Conservation (phyloP, 2,888 invertebrate species). For the Cantharis lateralis region DNA sequence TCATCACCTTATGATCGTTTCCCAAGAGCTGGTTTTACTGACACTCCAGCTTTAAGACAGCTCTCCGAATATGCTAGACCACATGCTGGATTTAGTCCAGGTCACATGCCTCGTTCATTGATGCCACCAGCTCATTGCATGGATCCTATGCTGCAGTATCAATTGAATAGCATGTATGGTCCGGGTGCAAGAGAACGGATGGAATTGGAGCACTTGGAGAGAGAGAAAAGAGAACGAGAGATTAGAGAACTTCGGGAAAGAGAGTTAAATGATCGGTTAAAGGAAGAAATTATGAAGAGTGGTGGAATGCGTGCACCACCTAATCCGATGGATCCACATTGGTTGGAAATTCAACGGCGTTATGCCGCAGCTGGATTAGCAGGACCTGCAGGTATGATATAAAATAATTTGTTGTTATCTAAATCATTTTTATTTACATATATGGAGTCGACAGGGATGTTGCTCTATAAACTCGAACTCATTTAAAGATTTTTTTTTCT, state of each 20-base stretch:
- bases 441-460: neutral
- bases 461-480: neutral
- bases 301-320: constrained; percentile 54
- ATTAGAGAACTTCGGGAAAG: constrained; percentile 80
- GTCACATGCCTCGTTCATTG: constrained; percentile 50
- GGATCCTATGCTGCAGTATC: constrained; percentile 85
- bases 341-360: constrained; percentile 89
- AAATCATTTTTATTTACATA: neutral
- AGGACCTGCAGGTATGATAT: constrained; percentile 46
- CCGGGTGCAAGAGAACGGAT: constrained; percentile 69
- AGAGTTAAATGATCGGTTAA: constrained; percentile 82
- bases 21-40: constrained; percentile 70
- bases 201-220: constrained; percentile 69
- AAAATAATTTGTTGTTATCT: neutral
- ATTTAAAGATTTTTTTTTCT: neutral
- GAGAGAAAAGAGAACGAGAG: constrained; percentile 75
- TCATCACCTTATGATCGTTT: constrained; percentile 79
- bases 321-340: constrained; percentile 68
- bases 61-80: constrained; percentile 92
- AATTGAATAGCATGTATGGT: constrained; percentile 77
- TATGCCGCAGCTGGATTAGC: constrained; percentile 56
- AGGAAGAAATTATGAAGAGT: constrained; percentile 84
- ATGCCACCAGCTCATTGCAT: constrained; percentile 69
- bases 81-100: constrained; percentile 81
- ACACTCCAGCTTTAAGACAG: constrained; percentile 91